Base-by-base conservation (phyloP, 2,113 vertebrate species). In the Platysternon megacephalum region DNA sequence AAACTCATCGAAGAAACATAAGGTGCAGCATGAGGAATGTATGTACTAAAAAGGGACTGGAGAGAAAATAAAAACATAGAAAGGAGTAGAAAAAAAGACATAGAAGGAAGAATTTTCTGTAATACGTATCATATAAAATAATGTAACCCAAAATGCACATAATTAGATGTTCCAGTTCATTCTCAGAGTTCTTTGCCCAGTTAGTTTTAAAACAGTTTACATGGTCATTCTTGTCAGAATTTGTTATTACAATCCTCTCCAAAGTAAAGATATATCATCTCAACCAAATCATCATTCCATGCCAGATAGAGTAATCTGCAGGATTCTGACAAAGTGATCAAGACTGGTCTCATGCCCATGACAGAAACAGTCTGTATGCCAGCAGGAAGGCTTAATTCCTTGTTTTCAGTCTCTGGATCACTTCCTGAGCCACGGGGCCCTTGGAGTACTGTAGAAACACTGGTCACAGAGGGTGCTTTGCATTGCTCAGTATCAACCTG, bases 61-160 rank as follows among this genome's bases (percentile, higher is more conserved):
- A 4, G 0, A 0, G 4, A n/a, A 52, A 82, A 32, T 32, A 87
- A 68, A 83, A 19, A 1, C 17, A 61, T 11, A 39, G 79, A 39
- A 32, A 74, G 4, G 6, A 4, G 24, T 28, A 56, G 88, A 90
- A 85, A 39, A 81, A 29, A 65, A 35, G 58, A 29, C 16, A n/a
- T 0, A 52, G 12, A 11, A 19, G 1, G 19, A 22, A 83, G 21
- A 4, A 51, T 92, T 79, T 79, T 89, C 32, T 58, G 16, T 68
- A 87, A 74, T 28, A 82, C n/a, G 29, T 0, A 0, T 52, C 28
- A 68, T 26, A 68, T 68, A 28, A 68, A 88, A n/a, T 32, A 51
- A 51, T 16, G 39, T 89, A 61, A 1, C 46, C 7, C 76, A 55
- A 8, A 48, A 3, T 48, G 39, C 35, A 11, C 32, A 65, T 65